Percentiles rank a stretch among this genome's conserved stretches.
phyloP scores from a whole-genome alignment of 2,888 invertebrate genomes.

The Phaonia tiefii region DNA sequence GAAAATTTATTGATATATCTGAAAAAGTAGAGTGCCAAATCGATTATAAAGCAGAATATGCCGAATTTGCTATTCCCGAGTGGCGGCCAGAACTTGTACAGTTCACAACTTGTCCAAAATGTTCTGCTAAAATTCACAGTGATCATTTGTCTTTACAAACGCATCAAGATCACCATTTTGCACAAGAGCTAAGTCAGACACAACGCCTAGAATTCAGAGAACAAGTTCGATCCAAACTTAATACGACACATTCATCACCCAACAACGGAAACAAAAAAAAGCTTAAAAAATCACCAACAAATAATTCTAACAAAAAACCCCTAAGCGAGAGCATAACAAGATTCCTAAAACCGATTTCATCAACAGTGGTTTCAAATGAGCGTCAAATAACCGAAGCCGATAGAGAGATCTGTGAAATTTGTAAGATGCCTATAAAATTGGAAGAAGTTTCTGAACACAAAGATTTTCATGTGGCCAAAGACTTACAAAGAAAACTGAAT shows the following conservation, averaged over 20 bases:
- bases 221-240: conserved; percentile 73
- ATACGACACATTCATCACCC: conserved; percentile 63
- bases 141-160: conserved; percentile 82
- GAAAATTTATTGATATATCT: conserved; percentile 45
- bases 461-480: conserved; percentile 93
- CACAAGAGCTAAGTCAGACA: conserved; percentile 84
- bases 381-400: conserved; percentile 37
- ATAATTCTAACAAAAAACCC: conserved; percentile 21
- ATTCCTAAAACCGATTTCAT: conserved; percentile 69
- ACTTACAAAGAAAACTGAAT: conserved; percentile 82
- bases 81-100: conserved; percentile 69
- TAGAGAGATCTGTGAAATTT: conserved; percentile 84
- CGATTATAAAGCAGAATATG: conserved; percentile 73
- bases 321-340: conserved; percentile 71
- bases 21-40: background rate
- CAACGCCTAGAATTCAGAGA: conserved; percentile 78
- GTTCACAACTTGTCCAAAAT: conserved; percentile 83
- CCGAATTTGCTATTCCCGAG: conserved; percentile 74
- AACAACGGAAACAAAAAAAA: conserved; percentile 58
- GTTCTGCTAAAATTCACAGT: conserved; percentile 83
- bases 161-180: conserved; percentile 89
- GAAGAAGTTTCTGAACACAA: conserved; percentile 87
- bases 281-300: conserved; percentile 41
- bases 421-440: conserved; percentile 84
- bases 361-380: background rate